These are phyloP conservation scores for Sander vitreus DNA, from an alignment of 2,113 vertebrate species.

Conservation along the genomic window DNA sequence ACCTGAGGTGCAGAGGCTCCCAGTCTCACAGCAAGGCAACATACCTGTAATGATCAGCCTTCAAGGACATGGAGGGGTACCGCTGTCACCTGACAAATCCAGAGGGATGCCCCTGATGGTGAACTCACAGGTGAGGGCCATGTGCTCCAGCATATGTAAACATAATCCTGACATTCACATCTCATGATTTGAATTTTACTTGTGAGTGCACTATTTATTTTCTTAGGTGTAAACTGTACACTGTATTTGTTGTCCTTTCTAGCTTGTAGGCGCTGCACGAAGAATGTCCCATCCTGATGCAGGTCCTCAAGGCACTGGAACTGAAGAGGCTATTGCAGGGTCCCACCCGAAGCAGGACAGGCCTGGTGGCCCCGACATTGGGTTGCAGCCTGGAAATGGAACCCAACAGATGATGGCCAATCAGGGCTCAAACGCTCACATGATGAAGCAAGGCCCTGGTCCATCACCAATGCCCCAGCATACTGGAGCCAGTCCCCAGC, in stretches of 20 bases:
- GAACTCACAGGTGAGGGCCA: conserved; percentile 82
- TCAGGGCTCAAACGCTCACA: conserved; percentile 87
- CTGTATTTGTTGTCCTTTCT: conserved; percentile 5
- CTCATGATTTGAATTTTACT: background rate
- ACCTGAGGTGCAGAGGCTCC: conserved; percentile 90
- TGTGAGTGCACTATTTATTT: background rate
- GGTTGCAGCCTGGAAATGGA: conserved; percentile 87
- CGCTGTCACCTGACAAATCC: conserved; percentile 94
- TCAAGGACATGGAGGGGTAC: conserved; percentile 90
- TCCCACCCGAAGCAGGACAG: conserved; percentile 78
- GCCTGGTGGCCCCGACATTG: conserved; percentile 72
- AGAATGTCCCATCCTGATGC: conserved; percentile 93
- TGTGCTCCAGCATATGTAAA: conserved; percentile 1
- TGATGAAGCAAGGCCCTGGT: conserved; percentile 93
- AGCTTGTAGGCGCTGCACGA: conserved; percentile 87
- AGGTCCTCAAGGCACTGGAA: conserved; percentile 85
- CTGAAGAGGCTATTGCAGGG: conserved; percentile 84
- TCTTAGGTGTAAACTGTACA: background rate
- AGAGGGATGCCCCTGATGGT: conserved; percentile 91
- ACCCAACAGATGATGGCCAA: conserved; percentile 90
- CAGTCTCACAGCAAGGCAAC: conserved; percentile 89
- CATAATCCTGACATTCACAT: background rate
- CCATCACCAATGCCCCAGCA: conserved; percentile 88
- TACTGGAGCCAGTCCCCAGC: conserved; percentile 92
- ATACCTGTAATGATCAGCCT: conserved; percentile 95